phyloP scores from a whole-genome alignment of 2,797 vertebrate genomes.

The Pelobates cultripes region DNA sequence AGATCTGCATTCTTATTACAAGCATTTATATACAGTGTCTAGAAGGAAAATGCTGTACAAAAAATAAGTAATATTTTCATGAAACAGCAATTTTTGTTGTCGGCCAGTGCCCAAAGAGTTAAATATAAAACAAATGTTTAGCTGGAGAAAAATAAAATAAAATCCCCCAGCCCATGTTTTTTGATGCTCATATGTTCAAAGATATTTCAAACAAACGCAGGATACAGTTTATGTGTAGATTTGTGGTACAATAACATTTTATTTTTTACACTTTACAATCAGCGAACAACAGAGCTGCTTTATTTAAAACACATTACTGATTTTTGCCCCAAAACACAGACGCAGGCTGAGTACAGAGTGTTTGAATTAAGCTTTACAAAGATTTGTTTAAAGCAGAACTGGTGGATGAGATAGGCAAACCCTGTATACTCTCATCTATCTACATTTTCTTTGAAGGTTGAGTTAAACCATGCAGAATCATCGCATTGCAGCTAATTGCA shows the following conservation, averaged over 20 bases:
- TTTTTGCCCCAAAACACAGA: slow-evolving; percentile 62
- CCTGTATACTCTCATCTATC: slow-evolving; percentile 61
- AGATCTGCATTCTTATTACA: too few relatives aligned
- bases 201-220: slow-evolving; percentile 36
- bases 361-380: slow-evolving; percentile 70
- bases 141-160: neutral
- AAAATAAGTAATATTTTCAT: too few relatives aligned
- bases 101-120: neutral
- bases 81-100: too few relatives aligned
- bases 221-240: slow-evolving; percentile 11
- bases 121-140: slow-evolving; percentile 53
- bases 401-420: slow-evolving; percentile 69
- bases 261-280: slow-evolving; percentile 77
- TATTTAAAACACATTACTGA: slow-evolving; percentile 75
- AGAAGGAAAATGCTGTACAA: too few relatives aligned
- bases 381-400: slow-evolving; percentile 72
- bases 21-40: too few relatives aligned
- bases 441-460: slow-evolving; percentile 66
- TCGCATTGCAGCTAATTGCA: slow-evolving; percentile 69
- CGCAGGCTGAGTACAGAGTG: slow-evolving; percentile 61
- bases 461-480: slow-evolving; percentile 67
- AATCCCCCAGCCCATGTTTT: slow-evolving; percentile 24
- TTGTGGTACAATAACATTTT: slow-evolving; percentile 75
- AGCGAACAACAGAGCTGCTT: slow-evolving; percentile 72
- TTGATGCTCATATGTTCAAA: slow-evolving; percentile 23